Percentiles rank a stretch among this genome's conserved stretches.
Conservation (phyloP, 2,888 invertebrate genomes). For the Rotaria sp. region DNA sequence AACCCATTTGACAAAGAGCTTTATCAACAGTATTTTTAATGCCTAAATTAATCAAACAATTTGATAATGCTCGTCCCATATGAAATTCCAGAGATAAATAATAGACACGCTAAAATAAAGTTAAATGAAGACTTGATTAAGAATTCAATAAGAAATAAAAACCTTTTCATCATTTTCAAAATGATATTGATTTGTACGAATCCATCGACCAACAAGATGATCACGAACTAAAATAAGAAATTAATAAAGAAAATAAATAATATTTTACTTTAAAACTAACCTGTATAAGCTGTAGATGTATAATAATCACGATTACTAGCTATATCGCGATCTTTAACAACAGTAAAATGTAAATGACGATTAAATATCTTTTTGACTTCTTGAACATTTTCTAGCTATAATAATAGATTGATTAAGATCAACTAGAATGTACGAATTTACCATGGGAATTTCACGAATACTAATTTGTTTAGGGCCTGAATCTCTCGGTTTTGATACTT, state of each 20-base stretch:
- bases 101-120: constrained; percentile 70
- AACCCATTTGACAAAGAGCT: constrained; percentile 85
- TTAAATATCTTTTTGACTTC: constrained; percentile 97
- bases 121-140: too few relatives aligned
- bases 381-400: constrained; percentile 72
- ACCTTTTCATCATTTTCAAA: constrained; percentile 92
- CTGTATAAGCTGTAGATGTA: constrained; percentile 87
- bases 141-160: too few relatives aligned
- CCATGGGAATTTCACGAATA: constrained; percentile 88
- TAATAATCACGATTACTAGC: constrained; percentile 96
- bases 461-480: constrained; percentile 75
- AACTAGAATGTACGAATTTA: constrained; percentile 51
- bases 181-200: constrained; percentile 97
- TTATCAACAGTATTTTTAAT: constrained; percentile 95
- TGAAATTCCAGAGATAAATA: constrained; percentile 97
- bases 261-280: neutral
- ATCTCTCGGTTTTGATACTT: neutral
- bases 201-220: too few relatives aligned
- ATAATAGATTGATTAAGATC: neutral
- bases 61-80: constrained; percentile 93
- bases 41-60: constrained; percentile 98
- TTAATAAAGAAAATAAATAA: too few relatives aligned
- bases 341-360: constrained; percentile 92
- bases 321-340: too few relatives aligned
- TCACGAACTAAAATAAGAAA: constrained; percentile 55